These are phyloP conservation scores for Oenanthe melanoleuca DNA, from an alignment of 2,113 vertebrate genomes.

Conservation along the genomic window DNA sequence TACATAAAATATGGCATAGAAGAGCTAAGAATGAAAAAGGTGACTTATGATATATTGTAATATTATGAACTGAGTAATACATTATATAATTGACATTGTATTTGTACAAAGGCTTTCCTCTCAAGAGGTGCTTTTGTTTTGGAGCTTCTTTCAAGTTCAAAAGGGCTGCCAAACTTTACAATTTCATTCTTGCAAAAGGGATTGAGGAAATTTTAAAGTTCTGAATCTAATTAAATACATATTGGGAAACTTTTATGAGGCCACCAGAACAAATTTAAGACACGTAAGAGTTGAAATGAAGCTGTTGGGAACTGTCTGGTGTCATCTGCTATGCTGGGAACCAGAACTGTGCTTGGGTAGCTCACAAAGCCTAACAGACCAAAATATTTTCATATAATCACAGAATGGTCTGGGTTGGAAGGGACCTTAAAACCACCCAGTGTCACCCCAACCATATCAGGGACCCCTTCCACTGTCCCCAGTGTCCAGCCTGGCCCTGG, in stretches of 20 bases:
- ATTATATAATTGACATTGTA: background rate
- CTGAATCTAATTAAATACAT: background rate
- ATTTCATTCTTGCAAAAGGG: background rate
- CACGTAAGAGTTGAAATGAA: background rate
- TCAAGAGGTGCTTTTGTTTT: background rate
- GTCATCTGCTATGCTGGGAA: background rate
- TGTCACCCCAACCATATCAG: too few relatives aligned
- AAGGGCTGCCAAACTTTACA: background rate
- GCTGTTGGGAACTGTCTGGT: background rate
- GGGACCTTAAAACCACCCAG: too few relatives aligned
- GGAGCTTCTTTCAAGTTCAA: background rate
- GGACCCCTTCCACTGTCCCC: too few relatives aligned
- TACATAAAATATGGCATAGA: background rate
- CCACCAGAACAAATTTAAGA: background rate
- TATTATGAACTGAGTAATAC: background rate
- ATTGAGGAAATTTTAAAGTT: background rate
- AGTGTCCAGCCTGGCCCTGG: too few relatives aligned
- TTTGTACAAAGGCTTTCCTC: background rate
- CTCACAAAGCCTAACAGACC: background rate
- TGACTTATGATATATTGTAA: background rate
- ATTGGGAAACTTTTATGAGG: background rate
- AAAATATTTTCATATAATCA: background rate
- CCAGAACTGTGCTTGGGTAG: accelerated
- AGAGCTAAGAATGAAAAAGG: background rate
- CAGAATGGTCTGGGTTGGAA: too few relatives aligned